phyloP scores from a whole-genome alignment of 2,113 vertebrate genomes.

The Eulemur macaco region DNA sequence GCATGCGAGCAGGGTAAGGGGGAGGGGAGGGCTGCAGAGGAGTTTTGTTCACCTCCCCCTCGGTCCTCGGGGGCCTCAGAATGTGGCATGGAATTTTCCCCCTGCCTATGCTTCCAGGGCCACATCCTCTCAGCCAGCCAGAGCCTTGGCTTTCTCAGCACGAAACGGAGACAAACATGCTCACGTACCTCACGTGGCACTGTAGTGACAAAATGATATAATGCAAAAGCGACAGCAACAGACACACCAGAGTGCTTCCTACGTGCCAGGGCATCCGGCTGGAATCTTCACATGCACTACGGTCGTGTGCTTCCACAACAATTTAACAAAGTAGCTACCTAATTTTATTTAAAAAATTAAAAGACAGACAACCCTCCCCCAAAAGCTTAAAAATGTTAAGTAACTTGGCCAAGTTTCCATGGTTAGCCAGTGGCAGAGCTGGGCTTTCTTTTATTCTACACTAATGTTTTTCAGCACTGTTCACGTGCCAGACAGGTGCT shows the following conservation, averaged over 20 bases:
- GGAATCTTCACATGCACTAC: not conserved
- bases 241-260: not conserved
- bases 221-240: not conserved
- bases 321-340: not conserved
- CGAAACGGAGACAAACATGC: not conserved
- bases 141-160: not conserved
- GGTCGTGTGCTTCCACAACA: not conserved
- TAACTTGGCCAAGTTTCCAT: not conserved
- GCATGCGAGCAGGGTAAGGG: rapidly evolving
- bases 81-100: not conserved
- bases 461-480: not conserved
- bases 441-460: not conserved
- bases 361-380: not conserved
- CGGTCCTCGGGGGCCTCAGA: too few relatives aligned
- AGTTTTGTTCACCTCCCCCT: not conserved
- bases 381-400: not conserved
- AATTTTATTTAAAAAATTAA: not conserved
- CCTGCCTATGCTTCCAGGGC: not conserved
- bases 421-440: not conserved
- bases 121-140: not conserved
- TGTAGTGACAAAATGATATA: not conserved
- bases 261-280: not conserved
- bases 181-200: not conserved
- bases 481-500: not conserved
- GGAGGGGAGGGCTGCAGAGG: too few relatives aligned